Base-by-base conservation (phyloP, 1,140 invertebrate genomes). In the Anastatus disparis region DNA sequence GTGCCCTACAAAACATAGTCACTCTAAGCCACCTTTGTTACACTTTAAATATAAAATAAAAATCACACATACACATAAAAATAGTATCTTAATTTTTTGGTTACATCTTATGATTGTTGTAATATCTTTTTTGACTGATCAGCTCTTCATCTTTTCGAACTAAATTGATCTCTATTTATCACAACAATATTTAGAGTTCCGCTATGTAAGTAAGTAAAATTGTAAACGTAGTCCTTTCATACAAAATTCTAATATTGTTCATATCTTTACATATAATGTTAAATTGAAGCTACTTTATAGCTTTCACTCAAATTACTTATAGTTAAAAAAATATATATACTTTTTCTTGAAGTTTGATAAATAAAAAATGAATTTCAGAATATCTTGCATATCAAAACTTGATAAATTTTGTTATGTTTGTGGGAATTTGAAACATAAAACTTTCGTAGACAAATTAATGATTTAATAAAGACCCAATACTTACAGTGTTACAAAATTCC, bases 401-500 rank as follows among this genome's bases (percentile, higher is more conserved):
- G 40, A 76, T 72, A 52, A 62, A 63, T 75, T 75, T 67, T 75
- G 74, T 73, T 75, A 58, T 62, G 70, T 75, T 46, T 75, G 71
- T 56, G 71, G 67, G 64, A 72, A 62, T 17, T 73, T 20, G 58
- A 29, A 26, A 58, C 63, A 31, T 15, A 69, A 76, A 76, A 74
- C 62, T 58, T 50, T 52, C 46, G 44, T 55, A 50, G 24, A 55
- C 62, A n/a, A 29, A 68, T 59, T 52, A 26, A 12, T 69, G n/a
- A 42, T 9, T 59, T 40, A 20, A 62, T 71, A 29, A 55, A 67
- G 35, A 50, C 68, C 61, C 55, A 69, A 52, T 75, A 73, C 44
- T 48, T 73, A 71, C 66, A 71, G 12, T 76, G 71, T 68, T 76
- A 73, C 64, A 55, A 73, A 44, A 52, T 59, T 26, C 29, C 48